phyloP scores from a whole-genome alignment of 2,888 invertebrate genomes.

The Biston stratarius region DNA sequence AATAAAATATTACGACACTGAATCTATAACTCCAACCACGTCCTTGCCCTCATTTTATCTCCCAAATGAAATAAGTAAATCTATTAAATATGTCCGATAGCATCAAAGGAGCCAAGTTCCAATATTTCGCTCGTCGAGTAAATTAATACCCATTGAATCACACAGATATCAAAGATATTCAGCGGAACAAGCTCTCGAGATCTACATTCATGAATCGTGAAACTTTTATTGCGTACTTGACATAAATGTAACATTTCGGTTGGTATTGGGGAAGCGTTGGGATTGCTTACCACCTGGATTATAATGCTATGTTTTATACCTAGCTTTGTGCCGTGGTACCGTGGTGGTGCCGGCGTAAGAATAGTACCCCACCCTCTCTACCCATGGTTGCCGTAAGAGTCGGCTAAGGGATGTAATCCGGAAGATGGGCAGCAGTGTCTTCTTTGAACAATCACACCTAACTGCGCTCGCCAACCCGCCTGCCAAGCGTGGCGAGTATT shows the following conservation, averaged over 20 bases:
- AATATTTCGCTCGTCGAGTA: slow-evolving; percentile 32
- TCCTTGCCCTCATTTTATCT: slow-evolving; percentile 14
- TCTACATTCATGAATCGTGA: slow-evolving; percentile 42
- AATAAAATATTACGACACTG: background rate
- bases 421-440: too few relatives aligned
- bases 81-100: slow-evolving; percentile 27
- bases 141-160: slow-evolving; percentile 34
- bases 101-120: slow-evolving; percentile 31
- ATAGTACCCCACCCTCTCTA: too few relatives aligned
- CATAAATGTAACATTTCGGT: slow-evolving; percentile 34
- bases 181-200: slow-evolving; percentile 39
- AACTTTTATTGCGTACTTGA: slow-evolving; percentile 46
- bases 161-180: slow-evolving; percentile 31
- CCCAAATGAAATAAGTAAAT: slow-evolving; percentile 34
- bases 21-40: slow-evolving; percentile 1
- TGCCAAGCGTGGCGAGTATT: too few relatives aligned
- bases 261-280: slow-evolving; percentile 17
- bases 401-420: too few relatives aligned
- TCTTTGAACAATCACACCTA: too few relatives aligned
- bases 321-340: background rate
- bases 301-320: slow-evolving; percentile 1
- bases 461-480: too few relatives aligned
- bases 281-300: slow-evolving; percentile 8
- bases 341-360: too few relatives aligned
- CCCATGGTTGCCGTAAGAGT: too few relatives aligned